Evolutionary conservation across 2,888 invertebrate species (phyloP), one percentile per base, ranked within the genome.

Genomic region (Lutraria lutraria): DNA sequence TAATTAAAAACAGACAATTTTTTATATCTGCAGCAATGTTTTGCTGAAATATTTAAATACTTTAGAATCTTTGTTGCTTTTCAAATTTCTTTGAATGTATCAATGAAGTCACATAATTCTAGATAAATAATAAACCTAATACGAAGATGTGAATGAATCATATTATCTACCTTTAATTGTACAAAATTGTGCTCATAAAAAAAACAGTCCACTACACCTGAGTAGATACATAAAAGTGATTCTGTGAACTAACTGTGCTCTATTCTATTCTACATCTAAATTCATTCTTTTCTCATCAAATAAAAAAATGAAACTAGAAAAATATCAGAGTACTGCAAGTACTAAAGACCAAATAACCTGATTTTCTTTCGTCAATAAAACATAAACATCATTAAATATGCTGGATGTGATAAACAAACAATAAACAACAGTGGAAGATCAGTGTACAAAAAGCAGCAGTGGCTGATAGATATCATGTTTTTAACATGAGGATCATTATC

Each of bases 171-270:
- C 15, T 16, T 76, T 3, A 68, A 68, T 6, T 68, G 56, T 68
- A 68, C n/a, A 21, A 68, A 68, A 68, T n/a, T 68, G 63, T 68
- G 63, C 63, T 68, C 63, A 68, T 43, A 43, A 43, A 43, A 43
- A 43, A 68, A 68, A 68, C 25, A 1, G 13, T 25, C 63, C n/a
- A 68, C 25, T 43, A 43, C 63, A 25, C 25, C 63, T 68, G 63
- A 68, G 63, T 68, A 68, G 63, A n/a, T 25, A 72, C 29, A 12
- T 8, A 72, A 1, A 13, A 72, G 0, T 12, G 25, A 8, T 15
- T 29, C 10, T 0, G 15, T 13, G 76, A 34, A 76, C 76, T 76
- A 31, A 15, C 16, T 15, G 19, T 76, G 19, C 29, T 31, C 31
- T 76, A 43, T 43, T 43, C 43, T 43, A 43, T 43, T 43, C 76